Percentiles rank a stretch among this genome's conserved stretches.
These are phyloP conservation scores for Zaprionus davidi DNA, from an alignment of 1,140 invertebrate genomes.

Conservation along the genomic window DNA sequence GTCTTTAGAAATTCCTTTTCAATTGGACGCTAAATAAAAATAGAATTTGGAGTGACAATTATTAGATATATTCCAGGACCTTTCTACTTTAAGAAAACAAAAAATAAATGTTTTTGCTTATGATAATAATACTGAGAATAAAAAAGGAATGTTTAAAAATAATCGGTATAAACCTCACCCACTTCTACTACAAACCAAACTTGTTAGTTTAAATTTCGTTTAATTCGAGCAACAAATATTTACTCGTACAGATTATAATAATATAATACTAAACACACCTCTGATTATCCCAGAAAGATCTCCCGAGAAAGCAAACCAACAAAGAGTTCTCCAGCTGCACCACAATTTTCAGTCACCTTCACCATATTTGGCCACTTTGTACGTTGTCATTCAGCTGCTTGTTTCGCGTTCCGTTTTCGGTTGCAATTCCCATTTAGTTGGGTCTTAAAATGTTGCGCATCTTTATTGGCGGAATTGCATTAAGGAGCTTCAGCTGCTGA, in stretches of 20 bases:
- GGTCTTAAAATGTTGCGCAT: slow-evolving; percentile 34
- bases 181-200: too few relatives aligned
- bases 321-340: background rate
- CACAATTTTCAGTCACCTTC: background rate
- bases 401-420: background rate
- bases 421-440: slow-evolving; percentile 12
- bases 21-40: background rate
- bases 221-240: background rate
- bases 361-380: background rate
- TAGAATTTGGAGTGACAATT: background rate
- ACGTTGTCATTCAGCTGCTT: slow-evolving; percentile 1
- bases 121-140: background rate
- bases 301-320: background rate
- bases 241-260: background rate
- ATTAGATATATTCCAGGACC: background rate
- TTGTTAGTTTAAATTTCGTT: too few relatives aligned
- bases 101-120: background rate
- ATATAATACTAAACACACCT: too few relatives aligned
- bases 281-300: background rate
- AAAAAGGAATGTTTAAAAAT: too few relatives aligned
- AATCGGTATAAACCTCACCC: too few relatives aligned
- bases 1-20: background rate
- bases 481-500: slow-evolving; percentile 24
- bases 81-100: background rate
- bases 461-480: slow-evolving; percentile 49